Percentiles rank a stretch among this genome's conserved stretches.
Evolutionary conservation across 2,888 invertebrate species (phyloP).

Genomic region (Cephonodes hylas): DNA sequence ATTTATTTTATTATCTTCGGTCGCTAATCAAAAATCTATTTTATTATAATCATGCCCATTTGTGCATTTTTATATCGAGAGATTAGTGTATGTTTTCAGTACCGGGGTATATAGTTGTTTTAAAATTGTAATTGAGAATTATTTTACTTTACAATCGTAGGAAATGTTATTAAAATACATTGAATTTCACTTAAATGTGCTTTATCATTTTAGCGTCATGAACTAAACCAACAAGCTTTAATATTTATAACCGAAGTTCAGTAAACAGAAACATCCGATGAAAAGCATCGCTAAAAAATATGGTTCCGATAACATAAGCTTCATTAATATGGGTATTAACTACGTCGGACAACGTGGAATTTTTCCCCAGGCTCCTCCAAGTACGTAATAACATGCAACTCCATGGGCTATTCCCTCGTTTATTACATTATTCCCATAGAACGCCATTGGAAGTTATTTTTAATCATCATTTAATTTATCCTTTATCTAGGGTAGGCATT

Average conservation of each 20-base stretch:
- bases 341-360: not conserved
- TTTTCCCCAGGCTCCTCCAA: not conserved
- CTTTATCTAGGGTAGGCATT: not conserved
- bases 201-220: too few relatives aligned
- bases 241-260: not conserved
- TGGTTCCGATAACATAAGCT: not conserved
- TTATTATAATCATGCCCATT: too few relatives aligned
- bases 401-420: not conserved
- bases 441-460: too few relatives aligned
- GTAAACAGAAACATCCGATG: not conserved
- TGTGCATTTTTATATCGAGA: too few relatives aligned
- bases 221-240: not conserved
- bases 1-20: too few relatives aligned
- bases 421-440: not conserved
- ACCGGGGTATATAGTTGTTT: too few relatives aligned
- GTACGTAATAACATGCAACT: not conserved
- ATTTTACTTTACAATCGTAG: too few relatives aligned
- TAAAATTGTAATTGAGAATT: too few relatives aligned
- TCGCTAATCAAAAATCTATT: too few relatives aligned
- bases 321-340: not conserved
- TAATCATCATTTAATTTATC: not conserved
- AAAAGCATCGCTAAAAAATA: not conserved
- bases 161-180: too few relatives aligned
- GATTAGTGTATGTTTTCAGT: too few relatives aligned
- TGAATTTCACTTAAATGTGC: too few relatives aligned